Evolutionary conservation across 2,797 vertebrate genomes (phyloP), one percentile per base, ranked within the genome.

Genomic region (Anguilla megastoma): DNA sequence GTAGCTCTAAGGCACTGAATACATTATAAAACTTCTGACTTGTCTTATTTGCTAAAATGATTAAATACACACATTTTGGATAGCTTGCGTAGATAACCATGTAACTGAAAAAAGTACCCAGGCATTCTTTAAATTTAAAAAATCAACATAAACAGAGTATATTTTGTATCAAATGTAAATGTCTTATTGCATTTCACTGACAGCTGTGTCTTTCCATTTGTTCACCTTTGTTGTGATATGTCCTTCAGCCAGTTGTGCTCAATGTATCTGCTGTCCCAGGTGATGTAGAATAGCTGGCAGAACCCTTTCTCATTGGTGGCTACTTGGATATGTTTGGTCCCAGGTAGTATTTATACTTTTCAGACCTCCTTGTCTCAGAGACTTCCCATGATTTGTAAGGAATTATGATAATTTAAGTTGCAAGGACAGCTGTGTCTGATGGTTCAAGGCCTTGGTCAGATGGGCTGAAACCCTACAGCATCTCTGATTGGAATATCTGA

Each of bases 271-370:
- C 41, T 84, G 10, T 52, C 50, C 7, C 48, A 16, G 50, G 3
- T 24, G 21, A 14, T 30, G 52, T 84, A 30, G 14, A n/a, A n/a
- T 84, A 56, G 50, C 16, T 82, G 41, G 48, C 71, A 76, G 16
- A 50, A 48, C 41, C 41, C 30, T 30, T 50, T 36, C 30, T 48
- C 79, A 50, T 84, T 48, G 52, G 33, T 24, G 5, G 71, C 71
- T 36, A 14, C 30, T 76, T 9, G 36, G 48, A 30, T 69, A 60
- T 33, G 83, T 12, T 58, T 69, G 82, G 50, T 52, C 58, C 33
- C 58, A 83, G 76, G 56, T 12, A 83, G 50, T 66, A 66, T 87
- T 87, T 82, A 87, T 82, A 60, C 48, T 6, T 60, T 56, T 79
- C 33, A 14, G 36, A 36, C 36, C 16, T 16, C 54, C 74, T 58